These are phyloP conservation scores for Poeciliopsis paucimaculata DNA, from an alignment of 2,797 vertebrate species.

Conservation along the genomic window DNA sequence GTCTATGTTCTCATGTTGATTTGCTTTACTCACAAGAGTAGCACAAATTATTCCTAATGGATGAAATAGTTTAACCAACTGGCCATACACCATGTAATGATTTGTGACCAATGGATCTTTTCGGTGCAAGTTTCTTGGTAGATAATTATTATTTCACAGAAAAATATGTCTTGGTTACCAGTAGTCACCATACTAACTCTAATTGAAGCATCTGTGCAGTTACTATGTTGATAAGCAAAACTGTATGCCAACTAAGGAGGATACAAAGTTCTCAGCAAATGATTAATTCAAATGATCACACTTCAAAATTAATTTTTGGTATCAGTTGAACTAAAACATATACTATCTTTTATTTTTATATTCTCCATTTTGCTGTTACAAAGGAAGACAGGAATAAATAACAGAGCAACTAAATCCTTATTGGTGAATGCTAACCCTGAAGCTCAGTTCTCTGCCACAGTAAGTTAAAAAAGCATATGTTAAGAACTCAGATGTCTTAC, in stretches of 20 bases:
- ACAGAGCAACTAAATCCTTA: not conserved
- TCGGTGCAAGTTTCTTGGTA: not conserved
- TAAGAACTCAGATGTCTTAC: not conserved
- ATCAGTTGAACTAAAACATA: not conserved
- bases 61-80: not conserved
- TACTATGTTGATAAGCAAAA: not conserved
- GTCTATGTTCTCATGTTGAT: not conserved
- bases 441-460: not conserved
- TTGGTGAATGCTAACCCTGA: not conserved
- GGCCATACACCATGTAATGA: too few relatives aligned
- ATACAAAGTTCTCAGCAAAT: not conserved
- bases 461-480: not conserved
- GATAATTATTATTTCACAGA: not conserved
- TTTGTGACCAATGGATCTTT: not conserved
- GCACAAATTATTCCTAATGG: not conserved
- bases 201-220: not conserved
- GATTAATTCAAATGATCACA: not conserved
- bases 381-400: not conserved
- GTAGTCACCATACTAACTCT: not conserved
- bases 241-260: not conserved
- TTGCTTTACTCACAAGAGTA: not conserved
- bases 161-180: not conserved
- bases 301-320: not conserved
- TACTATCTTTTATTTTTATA: not conserved
- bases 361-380: not conserved